Conservation (phyloP, 1,140 invertebrate genomes). For the Helicoverpa armigera region DNA sequence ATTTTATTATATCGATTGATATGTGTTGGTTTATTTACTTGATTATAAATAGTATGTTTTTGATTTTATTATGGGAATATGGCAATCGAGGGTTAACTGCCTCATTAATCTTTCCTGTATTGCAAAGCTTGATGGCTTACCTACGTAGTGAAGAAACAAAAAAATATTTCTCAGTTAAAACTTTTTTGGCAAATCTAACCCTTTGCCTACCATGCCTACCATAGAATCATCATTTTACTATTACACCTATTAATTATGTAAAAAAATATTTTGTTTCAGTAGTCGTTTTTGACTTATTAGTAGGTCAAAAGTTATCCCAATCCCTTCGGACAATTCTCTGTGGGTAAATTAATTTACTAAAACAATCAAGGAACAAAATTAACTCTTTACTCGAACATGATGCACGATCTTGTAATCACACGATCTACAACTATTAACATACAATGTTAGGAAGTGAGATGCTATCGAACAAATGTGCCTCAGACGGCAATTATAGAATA, state of each 20-base stretch:
- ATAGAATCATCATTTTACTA: too few relatives aligned
- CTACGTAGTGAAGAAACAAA: too few relatives aligned
- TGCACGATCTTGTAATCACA: constrained; percentile 25
- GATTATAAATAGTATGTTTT: constrained; percentile 2
- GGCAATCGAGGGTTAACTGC: not conserved
- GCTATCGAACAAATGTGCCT: constrained; percentile 19
- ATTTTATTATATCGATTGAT: constrained; percentile 9
- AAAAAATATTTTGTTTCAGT: too few relatives aligned
- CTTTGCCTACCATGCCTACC: too few relatives aligned
- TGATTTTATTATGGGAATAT: constrained; percentile 25
- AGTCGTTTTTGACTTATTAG: too few relatives aligned
- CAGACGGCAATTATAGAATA: constrained; percentile 8
- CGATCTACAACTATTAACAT: constrained; percentile 37
- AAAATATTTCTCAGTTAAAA: too few relatives aligned
- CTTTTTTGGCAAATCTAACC: too few relatives aligned
- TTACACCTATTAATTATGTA: too few relatives aligned
- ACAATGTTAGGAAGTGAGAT: constrained; percentile 39
- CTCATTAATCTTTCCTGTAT: not conserved
- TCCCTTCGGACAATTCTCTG: too few relatives aligned
- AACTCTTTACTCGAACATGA: constrained; percentile 37
- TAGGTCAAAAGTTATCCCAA: too few relatives aligned
- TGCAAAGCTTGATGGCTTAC: too few relatives aligned
- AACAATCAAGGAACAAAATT: constrained; percentile 9
- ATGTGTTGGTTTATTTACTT: constrained; percentile 21
- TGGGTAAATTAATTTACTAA: not conserved